These are phyloP conservation scores for Rhingia rostrata DNA, from an alignment of 2,888 invertebrate genomes.

Conservation along the genomic window DNA sequence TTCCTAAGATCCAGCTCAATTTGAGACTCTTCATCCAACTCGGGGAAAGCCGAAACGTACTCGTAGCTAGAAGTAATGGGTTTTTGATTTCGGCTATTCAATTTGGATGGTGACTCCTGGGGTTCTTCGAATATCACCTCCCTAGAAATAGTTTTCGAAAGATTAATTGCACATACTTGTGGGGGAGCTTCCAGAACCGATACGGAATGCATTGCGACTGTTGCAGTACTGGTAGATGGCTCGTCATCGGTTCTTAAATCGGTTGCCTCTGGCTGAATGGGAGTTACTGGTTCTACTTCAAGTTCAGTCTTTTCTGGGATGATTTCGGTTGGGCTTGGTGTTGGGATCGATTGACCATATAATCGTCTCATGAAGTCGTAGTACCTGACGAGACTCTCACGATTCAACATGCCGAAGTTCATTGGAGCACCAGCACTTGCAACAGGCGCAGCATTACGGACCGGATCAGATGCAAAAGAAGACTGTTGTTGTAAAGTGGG, in stretches of 20 bases:
- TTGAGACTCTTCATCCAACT: slow-evolving; percentile 74
- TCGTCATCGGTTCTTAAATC: slow-evolving; percentile 45
- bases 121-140: slow-evolving; percentile 1
- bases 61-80: not conserved
- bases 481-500: slow-evolving; percentile 78
- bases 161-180: slow-evolving; percentile 79
- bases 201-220: slow-evolving; percentile 64
- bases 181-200: slow-evolving; percentile 49
- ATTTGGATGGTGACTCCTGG: not conserved
- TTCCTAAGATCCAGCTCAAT: slow-evolving; percentile 82
- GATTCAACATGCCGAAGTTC: slow-evolving; percentile 78
- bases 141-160: slow-evolving; percentile 80
- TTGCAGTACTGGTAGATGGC: slow-evolving; percentile 42
- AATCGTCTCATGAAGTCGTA: slow-evolving; percentile 81
- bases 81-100: not conserved
- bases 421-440: slow-evolving; percentile 45
- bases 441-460: slow-evolving; percentile 36
- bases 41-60: not conserved
- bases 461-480: slow-evolving; percentile 75
- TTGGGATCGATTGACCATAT: slow-evolving; percentile 75
- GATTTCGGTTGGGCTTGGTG: not conserved
- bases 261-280: slow-evolving; percentile 7
- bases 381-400: slow-evolving; percentile 80
- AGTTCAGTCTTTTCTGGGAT: not conserved
- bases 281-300: not conserved